Evolutionary conservation across 2,113 vertebrate genomes (phyloP).

Genomic region (Dolichotis patagonum): DNA sequence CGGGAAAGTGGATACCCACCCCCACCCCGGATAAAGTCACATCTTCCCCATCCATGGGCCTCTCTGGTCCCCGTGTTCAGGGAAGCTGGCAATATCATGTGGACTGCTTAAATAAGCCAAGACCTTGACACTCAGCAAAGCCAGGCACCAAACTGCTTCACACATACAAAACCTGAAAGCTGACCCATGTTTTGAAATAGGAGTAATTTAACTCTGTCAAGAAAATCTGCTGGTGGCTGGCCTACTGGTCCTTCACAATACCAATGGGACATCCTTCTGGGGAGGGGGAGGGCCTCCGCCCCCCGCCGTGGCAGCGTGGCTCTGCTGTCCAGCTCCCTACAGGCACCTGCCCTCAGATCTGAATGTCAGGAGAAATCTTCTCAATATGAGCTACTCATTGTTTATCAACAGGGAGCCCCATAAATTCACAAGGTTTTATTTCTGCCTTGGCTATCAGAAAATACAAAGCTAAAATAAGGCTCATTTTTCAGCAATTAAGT

Average conservation of each 20-base stretch:
- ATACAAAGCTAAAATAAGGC: background rate
- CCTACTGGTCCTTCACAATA: background rate
- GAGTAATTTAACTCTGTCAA: background rate
- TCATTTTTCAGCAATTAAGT: background rate
- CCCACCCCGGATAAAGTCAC: slow-evolving; percentile 61
- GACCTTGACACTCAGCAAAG: background rate
- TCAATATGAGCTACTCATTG: rapidly evolving
- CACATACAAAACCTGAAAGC: background rate
- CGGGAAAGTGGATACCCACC: slow-evolving; percentile 23
- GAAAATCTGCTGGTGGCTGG: background rate
- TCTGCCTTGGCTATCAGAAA: background rate
- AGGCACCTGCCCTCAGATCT: background rate
- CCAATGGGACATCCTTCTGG: background rate
- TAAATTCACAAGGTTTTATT: background rate
- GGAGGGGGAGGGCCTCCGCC: background rate
- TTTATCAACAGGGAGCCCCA: background rate
- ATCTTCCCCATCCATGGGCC: slow-evolving; percentile 35
- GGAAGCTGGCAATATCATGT: rapidly evolving
- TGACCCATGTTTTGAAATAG: background rate
- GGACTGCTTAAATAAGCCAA: background rate
- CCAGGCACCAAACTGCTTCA: background rate
- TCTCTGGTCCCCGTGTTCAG: background rate
- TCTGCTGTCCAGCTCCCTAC: background rate
- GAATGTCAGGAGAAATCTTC: background rate
- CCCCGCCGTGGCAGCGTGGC: rapidly evolving